These are phyloP conservation scores for Phragmatobia fuliginosa DNA, from an alignment of 2,888 invertebrate genomes.

Conservation along the genomic window DNA sequence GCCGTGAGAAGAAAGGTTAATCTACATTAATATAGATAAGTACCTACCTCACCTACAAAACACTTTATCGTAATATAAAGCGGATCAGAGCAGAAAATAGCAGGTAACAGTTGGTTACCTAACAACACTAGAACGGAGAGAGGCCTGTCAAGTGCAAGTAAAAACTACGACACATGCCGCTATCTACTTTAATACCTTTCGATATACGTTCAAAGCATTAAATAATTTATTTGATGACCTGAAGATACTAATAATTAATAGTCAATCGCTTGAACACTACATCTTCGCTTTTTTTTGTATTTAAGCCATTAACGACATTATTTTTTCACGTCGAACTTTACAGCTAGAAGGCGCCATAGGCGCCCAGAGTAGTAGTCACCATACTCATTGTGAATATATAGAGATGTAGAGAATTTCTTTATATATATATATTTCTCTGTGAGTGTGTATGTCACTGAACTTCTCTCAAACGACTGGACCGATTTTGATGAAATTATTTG, in stretches of 20 bases:
- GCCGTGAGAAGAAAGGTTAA: conserved; percentile 2
- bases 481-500: too few species aligned
- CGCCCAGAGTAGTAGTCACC: too few species aligned
- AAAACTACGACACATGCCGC: conserved; percentile 53
- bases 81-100: conserved; percentile 44
- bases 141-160: conserved; percentile 76
- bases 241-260: neutral
- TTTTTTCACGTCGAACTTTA: too few species aligned
- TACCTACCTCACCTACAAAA: conserved; percentile 24
- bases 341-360: too few species aligned
- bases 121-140: conserved; percentile 62
- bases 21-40: neutral
- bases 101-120: conserved; percentile 38
- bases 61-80: conserved; percentile 33
- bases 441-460: too few species aligned
- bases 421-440: too few species aligned
- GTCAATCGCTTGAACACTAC: neutral
- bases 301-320: too few species aligned
- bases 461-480: too few species aligned
- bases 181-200: conserved; percentile 28
- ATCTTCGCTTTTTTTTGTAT: too few species aligned
- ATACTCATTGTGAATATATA: too few species aligned
- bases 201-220: conserved; percentile 21
- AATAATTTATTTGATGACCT: conserved; percentile 7
- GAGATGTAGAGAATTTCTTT: too few species aligned